These are phyloP conservation scores for Pterobdella sp. DNA, from an alignment of 2,888 invertebrate genomes.

Conservation along the genomic window DNA sequence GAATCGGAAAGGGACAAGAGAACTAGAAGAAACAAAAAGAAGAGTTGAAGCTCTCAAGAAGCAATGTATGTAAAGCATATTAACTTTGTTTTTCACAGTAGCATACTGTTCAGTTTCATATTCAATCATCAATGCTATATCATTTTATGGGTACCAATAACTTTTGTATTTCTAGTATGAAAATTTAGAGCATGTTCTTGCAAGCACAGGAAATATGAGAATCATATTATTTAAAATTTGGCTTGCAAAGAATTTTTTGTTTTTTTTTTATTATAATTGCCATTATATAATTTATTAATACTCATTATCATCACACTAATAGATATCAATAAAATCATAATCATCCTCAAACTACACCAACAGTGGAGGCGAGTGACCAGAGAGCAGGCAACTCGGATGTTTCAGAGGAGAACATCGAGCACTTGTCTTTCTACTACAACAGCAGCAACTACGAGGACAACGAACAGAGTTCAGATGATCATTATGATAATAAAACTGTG, in stretches of 20 bases:
- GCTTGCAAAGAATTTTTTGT: too few species aligned
- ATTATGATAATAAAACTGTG: too few species aligned
- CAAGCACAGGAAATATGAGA: too few species aligned
- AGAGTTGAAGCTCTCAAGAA: constrained; percentile 4
- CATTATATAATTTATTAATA: neutral
- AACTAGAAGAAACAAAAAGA: neutral
- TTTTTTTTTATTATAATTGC: too few species aligned
- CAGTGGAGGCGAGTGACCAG: constrained; percentile 8
- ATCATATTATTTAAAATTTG: too few species aligned
- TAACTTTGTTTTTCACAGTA: too few species aligned
- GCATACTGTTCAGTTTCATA: too few species aligned
- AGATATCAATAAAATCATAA: neutral
- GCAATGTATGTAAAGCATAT: constrained; percentile 1
- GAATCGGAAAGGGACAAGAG: neutral
- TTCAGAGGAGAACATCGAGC: constrained; percentile 8
- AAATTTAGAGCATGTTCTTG: too few species aligned
- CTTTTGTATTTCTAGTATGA: too few species aligned
- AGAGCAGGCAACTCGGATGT: neutral
- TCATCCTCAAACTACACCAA: neutral
- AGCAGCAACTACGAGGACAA: constrained; percentile 1
- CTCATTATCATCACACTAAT: neutral
- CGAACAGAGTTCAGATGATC: too few species aligned
- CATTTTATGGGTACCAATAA: too few species aligned
- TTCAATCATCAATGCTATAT: too few species aligned
- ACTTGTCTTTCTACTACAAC: constrained; percentile 12